Percentiles rank a stretch among this genome's conserved stretches.
These are phyloP conservation scores for Eristalinus aeneus DNA, from an alignment of 2,888 invertebrate genomes.

Conservation along the genomic window DNA sequence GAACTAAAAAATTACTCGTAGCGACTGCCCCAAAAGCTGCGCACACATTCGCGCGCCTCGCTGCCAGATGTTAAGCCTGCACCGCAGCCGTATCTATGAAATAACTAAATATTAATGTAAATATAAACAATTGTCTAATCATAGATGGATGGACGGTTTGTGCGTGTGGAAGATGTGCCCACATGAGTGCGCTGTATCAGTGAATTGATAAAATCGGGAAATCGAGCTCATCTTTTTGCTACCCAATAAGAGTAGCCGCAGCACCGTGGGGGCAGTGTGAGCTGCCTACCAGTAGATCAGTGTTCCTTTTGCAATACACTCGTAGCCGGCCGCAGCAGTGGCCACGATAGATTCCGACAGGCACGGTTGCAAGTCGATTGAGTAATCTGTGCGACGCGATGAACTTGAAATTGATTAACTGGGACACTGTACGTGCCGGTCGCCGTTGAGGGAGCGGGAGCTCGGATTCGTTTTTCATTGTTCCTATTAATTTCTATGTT, in stretches of 20 bases:
- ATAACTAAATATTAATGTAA: conserved; percentile 50
- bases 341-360: conserved; percentile 12
- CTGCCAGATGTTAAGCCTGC: conserved; percentile 22
- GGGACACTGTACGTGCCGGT: conserved; percentile 29
- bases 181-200: conserved; percentile 42
- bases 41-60: neutral
- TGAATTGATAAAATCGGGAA: conserved; percentile 49
- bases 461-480: conserved; percentile 11
- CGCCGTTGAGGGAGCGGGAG: neutral
- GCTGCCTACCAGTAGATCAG: neutral
- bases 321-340: neutral
- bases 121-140: conserved; percentile 66
- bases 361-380: conserved; percentile 57
- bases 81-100: conserved; percentile 37
- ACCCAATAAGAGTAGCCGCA: too few species aligned
- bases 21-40: neutral
- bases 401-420: conserved; percentile 70
- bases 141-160: conserved; percentile 32
- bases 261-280: too few species aligned
- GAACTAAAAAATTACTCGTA: conserved; percentile 60
- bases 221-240: conserved; percentile 24
- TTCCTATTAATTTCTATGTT: conserved; percentile 15
- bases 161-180: conserved; percentile 16
- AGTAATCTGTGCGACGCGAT: conserved; percentile 58
- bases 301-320: conserved; percentile 16